Base-by-base conservation (phyloP, 2,888 invertebrate genomes). In the Escarpia spicata region DNA sequence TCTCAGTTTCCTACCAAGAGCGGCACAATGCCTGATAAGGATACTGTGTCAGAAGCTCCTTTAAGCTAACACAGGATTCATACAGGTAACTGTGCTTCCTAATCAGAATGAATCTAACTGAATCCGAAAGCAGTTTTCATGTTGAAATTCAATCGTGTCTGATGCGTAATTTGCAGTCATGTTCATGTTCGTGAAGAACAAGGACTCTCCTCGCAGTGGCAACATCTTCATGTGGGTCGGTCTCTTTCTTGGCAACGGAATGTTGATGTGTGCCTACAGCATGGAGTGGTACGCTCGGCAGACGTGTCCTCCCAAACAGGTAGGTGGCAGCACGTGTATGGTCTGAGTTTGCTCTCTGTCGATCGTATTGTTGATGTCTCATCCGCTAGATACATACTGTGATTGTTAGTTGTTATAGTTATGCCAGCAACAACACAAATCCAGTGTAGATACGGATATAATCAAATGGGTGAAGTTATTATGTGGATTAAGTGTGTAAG, bases 211-310 rank as follows among this genome's bases (percentile, higher is more conserved):
- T 45, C 95, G 97, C 43, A 95, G 95, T 92, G 96, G 96, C 94
- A 99, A 99, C 96, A 97, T 98, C n/a, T 97, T 98, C 92, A 97
- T 99, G 96, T 99, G 98, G 98, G 97, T 98, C 91, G 97, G 97
- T 0, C 97, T 99, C 92, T 97, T 98, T 93, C 96, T 98, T 31
- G 99, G 99, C 92, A 98, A 97, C 94, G 98, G 98, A 93, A 94
- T 98, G 3, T 96, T 98, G n/a, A 97, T 98, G 96, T 98, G 98
- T 95, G 96, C 98, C 3, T 99, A 99, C 96, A 97, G 98, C 44
- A 98, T 98, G 97, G 99, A 99, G 96, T 98, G 97, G 97, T 98
- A 98, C 96, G 98, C 98, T 0, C 97, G 98, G 91, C 96, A 97
- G 92, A 98, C 98, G 96, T 98, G 98, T 95, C 97, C 98, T 0